Conservation (phyloP, 2,888 invertebrate genomes). For the Lycophotia porphyrea region DNA sequence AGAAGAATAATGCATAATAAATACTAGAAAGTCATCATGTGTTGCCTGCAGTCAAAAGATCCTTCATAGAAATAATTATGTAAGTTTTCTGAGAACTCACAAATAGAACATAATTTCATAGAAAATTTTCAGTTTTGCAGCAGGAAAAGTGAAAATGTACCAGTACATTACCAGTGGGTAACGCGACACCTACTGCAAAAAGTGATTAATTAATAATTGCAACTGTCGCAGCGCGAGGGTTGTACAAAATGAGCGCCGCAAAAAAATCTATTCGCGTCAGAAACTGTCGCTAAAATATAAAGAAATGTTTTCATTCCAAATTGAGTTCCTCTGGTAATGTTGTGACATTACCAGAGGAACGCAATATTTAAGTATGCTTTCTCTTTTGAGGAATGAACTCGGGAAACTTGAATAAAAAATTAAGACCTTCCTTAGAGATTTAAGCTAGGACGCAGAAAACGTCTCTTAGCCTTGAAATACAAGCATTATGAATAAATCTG, state of each 20-base stretch:
- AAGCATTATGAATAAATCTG: conserved; percentile 19
- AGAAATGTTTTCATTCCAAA: conserved; percentile 10
- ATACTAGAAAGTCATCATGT: neutral
- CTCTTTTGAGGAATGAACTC: conserved; percentile 33
- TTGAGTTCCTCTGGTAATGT: too few relatives aligned
- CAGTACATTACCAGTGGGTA: neutral
- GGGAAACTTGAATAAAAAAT: conserved; percentile 36
- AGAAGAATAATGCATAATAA: neutral
- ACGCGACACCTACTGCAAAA: neutral
- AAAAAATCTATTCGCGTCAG: neutral
- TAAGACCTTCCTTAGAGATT: conserved; percentile 27
- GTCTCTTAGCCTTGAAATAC: conserved; percentile 22
- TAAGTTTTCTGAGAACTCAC: neutral
- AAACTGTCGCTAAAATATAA: neutral
- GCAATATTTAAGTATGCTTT: conserved; percentile 19
- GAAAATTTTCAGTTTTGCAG: neutral
- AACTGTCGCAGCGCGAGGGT: neutral
- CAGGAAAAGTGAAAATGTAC: neutral
- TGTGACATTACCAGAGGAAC: conserved; percentile 3
- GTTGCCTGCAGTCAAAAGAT: neutral
- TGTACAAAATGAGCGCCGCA: neutral
- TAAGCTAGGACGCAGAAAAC: conserved; percentile 10
- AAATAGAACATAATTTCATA: neutral
- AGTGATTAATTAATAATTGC: neutral
- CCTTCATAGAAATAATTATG: neutral